Conservation (phyloP, 2,797 vertebrate species). For the Myotis daubentonii region DNA sequence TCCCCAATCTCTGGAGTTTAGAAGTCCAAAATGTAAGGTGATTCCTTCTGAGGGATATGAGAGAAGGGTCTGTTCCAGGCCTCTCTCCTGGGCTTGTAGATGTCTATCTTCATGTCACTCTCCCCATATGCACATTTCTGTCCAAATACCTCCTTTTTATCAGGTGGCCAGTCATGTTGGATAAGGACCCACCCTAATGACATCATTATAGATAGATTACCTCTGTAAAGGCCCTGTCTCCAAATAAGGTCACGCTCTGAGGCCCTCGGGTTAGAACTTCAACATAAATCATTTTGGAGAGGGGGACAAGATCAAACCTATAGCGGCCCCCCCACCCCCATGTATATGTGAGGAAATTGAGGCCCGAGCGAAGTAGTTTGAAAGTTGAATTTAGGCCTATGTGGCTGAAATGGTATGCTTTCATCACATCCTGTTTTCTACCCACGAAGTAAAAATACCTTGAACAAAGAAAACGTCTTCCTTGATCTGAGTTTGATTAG, state of each 20-base stretch:
- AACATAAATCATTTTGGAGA: background rate
- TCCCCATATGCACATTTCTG: rapidly evolving
- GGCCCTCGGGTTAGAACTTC: background rate
- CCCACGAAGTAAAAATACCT: background rate
- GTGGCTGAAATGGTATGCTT: background rate
- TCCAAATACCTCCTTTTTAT: background rate
- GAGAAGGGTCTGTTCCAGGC: background rate
- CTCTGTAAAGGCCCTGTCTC: background rate
- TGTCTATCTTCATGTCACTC: background rate
- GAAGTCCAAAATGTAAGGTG: background rate
- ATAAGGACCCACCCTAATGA: background rate
- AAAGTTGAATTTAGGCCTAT: background rate
- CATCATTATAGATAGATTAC: background rate
- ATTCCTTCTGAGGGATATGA: background rate
- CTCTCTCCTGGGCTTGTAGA: background rate
- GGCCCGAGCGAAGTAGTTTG: background rate
- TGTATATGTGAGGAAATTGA: constrained; percentile 8
- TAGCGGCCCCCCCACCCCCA: no score
- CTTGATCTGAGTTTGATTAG: constrained; percentile 49
- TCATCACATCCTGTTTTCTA: constrained; percentile 46
- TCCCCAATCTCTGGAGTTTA: background rate
- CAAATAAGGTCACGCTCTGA: background rate
- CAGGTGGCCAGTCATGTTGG: background rate
- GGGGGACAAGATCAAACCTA: background rate
- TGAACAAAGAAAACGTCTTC: background rate